Base-by-base conservation (phyloP, 2,888 invertebrate genomes). In the Cabera pusaria region DNA sequence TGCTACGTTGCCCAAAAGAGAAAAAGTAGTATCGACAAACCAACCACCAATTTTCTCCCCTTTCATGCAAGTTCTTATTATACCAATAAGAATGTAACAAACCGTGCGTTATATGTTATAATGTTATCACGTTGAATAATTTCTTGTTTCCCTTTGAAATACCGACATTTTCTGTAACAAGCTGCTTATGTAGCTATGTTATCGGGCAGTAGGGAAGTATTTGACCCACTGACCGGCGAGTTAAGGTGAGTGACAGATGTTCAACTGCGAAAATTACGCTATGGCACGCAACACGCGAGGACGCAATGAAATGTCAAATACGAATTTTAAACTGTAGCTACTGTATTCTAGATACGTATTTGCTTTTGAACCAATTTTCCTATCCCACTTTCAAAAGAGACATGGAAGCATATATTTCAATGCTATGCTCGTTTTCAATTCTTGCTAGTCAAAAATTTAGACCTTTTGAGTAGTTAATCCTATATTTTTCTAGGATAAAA, bases 181-280 rank as follows among this genome's bases (percentile, higher is more conserved):
- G 5, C 28, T 25, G 23, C 26, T 14, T 28, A 9, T 7, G 27
- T 39, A 23, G 21, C 11, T 20, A 14, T 20, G 37, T 23, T 34
- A 26, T 31, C 29, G 31, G 41, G 14, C 36, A 10, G 11, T 1
- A 22, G 19, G 17, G 23, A 42, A 34, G 44, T 56, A 49, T 64
- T 72, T 77, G 81, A 77, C 83, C 83, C 52, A 83, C 58, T 83
- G 69, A 82, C 81, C 81, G 54, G 49, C 52, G 25, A 58, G 60
- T 65, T 69, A 63, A 50, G 22, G 16, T 59, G 72, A 33, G 51
- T 82, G 81, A 84, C 80, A 80, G 78, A 83, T 82, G 78, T 72
- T 10, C 74, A 67, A 68, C 68, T 60, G 71, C 67, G 56, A 59
- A 69, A 74, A 83, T 64, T 49, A 61, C 68, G 38, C 37, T 44